Evolutionary conservation across 2,888 invertebrate genomes (phyloP).

Genomic region (Blera fallax): DNA sequence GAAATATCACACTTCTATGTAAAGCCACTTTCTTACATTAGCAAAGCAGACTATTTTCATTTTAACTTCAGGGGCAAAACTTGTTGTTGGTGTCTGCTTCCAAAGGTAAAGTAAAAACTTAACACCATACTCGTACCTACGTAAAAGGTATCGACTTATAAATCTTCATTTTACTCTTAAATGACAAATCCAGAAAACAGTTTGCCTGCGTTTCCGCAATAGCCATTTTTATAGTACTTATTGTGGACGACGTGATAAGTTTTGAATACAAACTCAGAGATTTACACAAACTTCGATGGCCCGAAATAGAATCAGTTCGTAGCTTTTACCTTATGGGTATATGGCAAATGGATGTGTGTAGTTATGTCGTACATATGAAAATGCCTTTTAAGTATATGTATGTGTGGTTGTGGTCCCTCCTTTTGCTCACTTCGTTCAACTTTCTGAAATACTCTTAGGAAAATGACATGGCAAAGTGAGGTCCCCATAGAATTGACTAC

Average conservation of each 20-base stretch:
- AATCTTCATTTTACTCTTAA: too few relatives aligned
- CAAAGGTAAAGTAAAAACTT: too few relatives aligned
- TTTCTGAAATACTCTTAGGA: conserved; percentile 32
- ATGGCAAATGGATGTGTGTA: background rate
- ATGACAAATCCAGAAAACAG: background rate
- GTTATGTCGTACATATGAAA: background rate
- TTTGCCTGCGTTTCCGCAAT: background rate
- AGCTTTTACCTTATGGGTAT: background rate
- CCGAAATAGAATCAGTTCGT: background rate
- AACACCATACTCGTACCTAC: too few relatives aligned
- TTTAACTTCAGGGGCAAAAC: too few relatives aligned
- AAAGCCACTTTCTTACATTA: too few relatives aligned
- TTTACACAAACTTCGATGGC: background rate
- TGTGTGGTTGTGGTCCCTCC: background rate
- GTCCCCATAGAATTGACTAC: conserved; percentile 41
- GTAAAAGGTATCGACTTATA: too few relatives aligned
- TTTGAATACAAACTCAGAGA: background rate
- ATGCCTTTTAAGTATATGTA: background rate
- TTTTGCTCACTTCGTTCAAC: conserved; percentile 20
- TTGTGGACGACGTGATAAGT: background rate
- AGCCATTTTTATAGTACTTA: background rate
- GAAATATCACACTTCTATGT: too few relatives aligned
- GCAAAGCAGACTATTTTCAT: too few relatives aligned
- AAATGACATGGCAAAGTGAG: conserved; percentile 30
- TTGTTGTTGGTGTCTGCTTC: too few relatives aligned